Base-by-base conservation (phyloP, 2,113 vertebrate species). In the Nibea albiflora region DNA sequence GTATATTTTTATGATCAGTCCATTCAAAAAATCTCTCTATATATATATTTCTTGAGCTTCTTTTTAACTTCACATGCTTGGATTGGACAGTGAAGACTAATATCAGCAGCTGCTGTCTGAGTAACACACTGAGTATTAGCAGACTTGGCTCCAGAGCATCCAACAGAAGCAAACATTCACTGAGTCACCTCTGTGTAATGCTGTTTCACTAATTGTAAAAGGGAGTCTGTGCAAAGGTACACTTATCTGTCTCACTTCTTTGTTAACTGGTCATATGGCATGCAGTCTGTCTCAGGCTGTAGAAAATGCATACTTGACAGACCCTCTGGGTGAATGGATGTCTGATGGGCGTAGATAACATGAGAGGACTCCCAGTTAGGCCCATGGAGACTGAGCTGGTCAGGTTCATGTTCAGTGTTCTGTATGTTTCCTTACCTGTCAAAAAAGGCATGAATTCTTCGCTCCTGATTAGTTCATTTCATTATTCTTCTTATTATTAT, bases 111-210 rank as follows among this genome's bases (percentile, higher is more conserved):
- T 89, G 78, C 1, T n/a, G 22, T 89, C 68, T 90, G 81, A 89
- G 56, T 88, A 83, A 90, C 47, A 24, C 42, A n/a, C n/a, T 54
- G 24, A 68, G 56, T 49, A 50, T 42, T 61, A 2, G 26, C 65
- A 69, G 57, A 57, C 46, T 54, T 65, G 50, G 22, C 1, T 5
- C 50, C 69, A 31, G 64, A 76, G 73, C 24, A 17, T 46, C 20
- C 4, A 46, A 39, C 24, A 63, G 54, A 20, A 19, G 68, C 73
- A 62, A 71, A 28, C 46, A 0, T 5, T 46, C 24, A 28, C 61
- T 87, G 86, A 91, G 65, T 88, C 85, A 89, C 22, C 54, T 62
- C 44, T 49, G 80, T 65, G 49, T 76, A 39, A 81, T 42, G n/a
- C 39, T 11, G 65, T 65, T 70, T 67, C 17, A 61, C 42, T 79